Evolutionary conservation across 1,140 invertebrate species (phyloP).

Genomic region (Phocides pigmalion): DNA sequence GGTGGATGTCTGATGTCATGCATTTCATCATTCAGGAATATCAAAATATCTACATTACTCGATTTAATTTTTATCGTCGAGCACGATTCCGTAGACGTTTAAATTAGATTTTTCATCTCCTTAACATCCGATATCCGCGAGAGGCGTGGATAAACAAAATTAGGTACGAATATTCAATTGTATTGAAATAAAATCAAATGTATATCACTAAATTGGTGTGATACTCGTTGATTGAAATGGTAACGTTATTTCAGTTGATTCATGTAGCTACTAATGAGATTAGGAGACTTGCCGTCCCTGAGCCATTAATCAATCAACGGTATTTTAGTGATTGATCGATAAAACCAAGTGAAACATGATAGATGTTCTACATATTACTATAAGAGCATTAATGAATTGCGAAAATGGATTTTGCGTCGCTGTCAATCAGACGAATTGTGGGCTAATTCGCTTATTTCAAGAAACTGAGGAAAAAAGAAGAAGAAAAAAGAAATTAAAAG

Average conservation of each 20-base stretch:
- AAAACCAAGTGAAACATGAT: neutral
- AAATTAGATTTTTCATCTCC: slow-evolving; percentile 17
- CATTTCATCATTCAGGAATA: too few species aligned
- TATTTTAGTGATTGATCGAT: neutral
- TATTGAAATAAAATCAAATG: neutral
- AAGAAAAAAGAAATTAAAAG: too few species aligned
- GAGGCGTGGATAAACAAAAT: slow-evolving; percentile 9
- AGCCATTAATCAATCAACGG: slow-evolving; percentile 2
- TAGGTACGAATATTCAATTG: neutral
- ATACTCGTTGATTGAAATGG: too few species aligned
- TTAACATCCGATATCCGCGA: neutral
- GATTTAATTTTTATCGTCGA: slow-evolving; percentile 2
- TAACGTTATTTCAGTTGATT: too few species aligned
- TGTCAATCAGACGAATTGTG: too few species aligned
- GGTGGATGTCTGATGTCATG: too few species aligned
- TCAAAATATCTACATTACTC: too few species aligned
- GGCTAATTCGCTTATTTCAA: too few species aligned
- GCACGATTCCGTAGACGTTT: slow-evolving; percentile 7
- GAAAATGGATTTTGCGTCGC: too few species aligned
- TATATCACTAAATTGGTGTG: neutral
- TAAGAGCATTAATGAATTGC: too few species aligned
- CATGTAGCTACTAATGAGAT: too few species aligned
- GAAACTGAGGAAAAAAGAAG: too few species aligned
- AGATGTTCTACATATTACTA: neutral
- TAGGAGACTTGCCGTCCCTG: neutral